Percentiles rank a stretch among this genome's conserved stretches.
phyloP scores from a whole-genome alignment of 2,113 vertebrate genomes.

The Acanthisitta chloris region DNA sequence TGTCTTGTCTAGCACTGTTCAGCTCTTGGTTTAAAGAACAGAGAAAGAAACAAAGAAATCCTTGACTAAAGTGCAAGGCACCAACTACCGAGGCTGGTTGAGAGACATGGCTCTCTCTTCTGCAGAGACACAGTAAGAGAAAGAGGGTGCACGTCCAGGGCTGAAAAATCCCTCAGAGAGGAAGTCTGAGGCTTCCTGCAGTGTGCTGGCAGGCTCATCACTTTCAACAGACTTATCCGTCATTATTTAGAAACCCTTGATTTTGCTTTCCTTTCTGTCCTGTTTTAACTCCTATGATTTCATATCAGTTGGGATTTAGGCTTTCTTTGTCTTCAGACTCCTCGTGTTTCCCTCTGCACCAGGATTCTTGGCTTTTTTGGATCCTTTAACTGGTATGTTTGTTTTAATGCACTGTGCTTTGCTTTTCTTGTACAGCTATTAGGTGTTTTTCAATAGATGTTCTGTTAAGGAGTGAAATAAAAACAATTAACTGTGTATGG shows the following conservation, averaged over 20 bases:
- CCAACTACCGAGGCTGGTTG: neutral
- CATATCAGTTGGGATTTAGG: neutral
- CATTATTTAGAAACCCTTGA: neutral
- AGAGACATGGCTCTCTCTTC: accelerated
- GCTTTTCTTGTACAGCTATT: neutral
- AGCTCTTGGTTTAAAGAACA: neutral
- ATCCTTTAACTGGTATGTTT: neutral
- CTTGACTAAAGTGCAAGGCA: neutral
- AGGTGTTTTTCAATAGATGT: neutral
- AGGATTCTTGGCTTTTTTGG: neutral
- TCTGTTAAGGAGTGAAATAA: neutral
- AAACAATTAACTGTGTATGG: neutral
- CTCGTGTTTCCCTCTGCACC: neutral
- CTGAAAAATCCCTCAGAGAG: neutral
- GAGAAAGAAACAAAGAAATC: neutral
- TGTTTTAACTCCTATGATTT: neutral
- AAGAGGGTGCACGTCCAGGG: neutral
- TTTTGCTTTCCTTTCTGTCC: neutral
- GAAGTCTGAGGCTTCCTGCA: conserved; percentile 16
- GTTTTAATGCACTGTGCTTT: neutral
- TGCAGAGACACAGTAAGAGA: neutral
- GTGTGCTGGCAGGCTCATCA: conserved; percentile 2
- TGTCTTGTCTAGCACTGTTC: neutral
- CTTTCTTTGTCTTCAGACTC: neutral
- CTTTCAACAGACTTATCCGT: neutral